A percentile compares a stretch with the other conserved stretches of the same genome.
These are phyloP conservation scores for Synergus gifuensis DNA, from an alignment of 2,888 invertebrate species.

Conservation along the genomic window DNA sequence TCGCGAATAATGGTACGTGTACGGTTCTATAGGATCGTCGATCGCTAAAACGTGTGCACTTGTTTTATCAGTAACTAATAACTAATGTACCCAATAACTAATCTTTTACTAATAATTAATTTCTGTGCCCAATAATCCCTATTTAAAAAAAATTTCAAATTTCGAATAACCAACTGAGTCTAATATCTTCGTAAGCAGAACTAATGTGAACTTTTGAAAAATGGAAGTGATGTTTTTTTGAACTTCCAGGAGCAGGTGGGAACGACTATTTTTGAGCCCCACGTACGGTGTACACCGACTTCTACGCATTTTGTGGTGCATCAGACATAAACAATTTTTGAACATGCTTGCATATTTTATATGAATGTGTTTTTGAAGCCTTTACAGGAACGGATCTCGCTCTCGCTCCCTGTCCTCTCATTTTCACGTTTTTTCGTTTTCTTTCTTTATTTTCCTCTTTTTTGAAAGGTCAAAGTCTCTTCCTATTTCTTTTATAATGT, in stretches of 20 bases:
- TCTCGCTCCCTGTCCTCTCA: constrained; percentile 65
- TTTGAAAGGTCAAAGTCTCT: constrained; percentile 58
- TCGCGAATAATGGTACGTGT: constrained; percentile 39
- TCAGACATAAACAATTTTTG: constrained; percentile 79
- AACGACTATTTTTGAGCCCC: constrained; percentile 78
- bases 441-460: constrained; percentile 79
- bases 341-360: constrained; percentile 79
- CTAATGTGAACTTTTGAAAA: constrained; percentile 77
- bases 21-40: constrained; percentile 39
- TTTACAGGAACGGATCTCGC: constrained; percentile 78
- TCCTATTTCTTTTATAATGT: constrained; percentile 49
- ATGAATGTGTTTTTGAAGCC: constrained; percentile 78
- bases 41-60: constrained; percentile 39
- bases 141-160: constrained; percentile 10
- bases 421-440: constrained; percentile 44
- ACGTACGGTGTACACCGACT: constrained; percentile 76
- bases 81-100: constrained; percentile 40
- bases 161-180: not conserved
- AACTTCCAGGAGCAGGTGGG: constrained; percentile 78
- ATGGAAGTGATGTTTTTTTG: constrained; percentile 78
- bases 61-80: constrained; percentile 43
- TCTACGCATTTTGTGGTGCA: constrained; percentile 78
- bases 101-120: constrained; percentile 50
- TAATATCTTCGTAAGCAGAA: constrained; percentile 63
- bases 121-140: constrained; percentile 49